Base-by-base conservation (phyloP, 2,888 invertebrate genomes). In the Julus scandinavius region DNA sequence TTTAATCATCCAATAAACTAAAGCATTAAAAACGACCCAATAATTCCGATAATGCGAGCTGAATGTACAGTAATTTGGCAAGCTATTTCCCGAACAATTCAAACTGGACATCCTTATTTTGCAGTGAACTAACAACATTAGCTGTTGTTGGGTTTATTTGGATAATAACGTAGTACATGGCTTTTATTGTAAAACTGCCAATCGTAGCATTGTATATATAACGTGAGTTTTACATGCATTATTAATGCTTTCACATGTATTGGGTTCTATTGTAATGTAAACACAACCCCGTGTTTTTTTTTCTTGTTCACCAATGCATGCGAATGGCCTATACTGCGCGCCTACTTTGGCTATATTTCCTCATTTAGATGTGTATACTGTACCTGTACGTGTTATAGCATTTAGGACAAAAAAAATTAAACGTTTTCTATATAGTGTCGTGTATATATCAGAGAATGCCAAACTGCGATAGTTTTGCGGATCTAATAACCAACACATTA, bases 171-270 rank as follows among this genome's bases (percentile, higher is more conserved):
- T 72, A 7, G 9, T 20, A 72, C 72, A 72, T 72, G 29, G 29
- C 72, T 72, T 72, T 72, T 72, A 72, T 72, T 72, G 72, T 72
- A 72, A 72, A 72, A 72, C 20, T 20, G 72, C 72, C 72, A 72
- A 72, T 29, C 20, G 72, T 29, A 20, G 72, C 72, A 72, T 72
- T 72, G 72, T 72, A 72, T 9, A 45, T 45, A 6, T 45, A 45
- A 72, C n/a, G 72, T 20, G 72, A 20, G 29, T 72, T 72, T 20
- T 29, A n/a, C 72, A 29, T 72, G 72, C 72, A 72, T 72, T 72
- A 72, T 72, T 72, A 72, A 72, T 72, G 72, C 29, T 72, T 9
- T 72, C 29, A 20, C 9, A 29, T 20, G n/a, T 29, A 72, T 72
- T 80, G 80, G 80, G 13, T 38, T 80, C 38, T 80, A 3, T 80